Conservation (phyloP, 2,113 vertebrate species). For the Labeo rohita region DNA sequence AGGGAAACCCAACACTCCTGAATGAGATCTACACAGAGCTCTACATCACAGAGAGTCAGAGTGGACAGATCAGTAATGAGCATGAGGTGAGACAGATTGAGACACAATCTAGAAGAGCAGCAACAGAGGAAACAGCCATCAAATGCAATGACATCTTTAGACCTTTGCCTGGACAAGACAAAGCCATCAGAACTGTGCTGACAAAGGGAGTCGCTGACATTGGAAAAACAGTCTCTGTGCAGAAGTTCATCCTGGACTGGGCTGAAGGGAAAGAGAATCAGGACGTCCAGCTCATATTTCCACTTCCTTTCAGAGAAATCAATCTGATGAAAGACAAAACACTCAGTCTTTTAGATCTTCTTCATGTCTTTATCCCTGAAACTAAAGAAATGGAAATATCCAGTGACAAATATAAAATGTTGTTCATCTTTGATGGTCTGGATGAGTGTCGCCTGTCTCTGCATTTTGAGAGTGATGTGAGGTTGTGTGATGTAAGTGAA, state of each 20-base stretch:
- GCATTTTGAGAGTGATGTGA: too few species aligned
- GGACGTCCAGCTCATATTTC: background rate
- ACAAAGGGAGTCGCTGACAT: constrained; percentile 1
- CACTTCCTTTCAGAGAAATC: background rate
- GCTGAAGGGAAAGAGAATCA: constrained; percentile 12
- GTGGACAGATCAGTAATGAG: constrained; percentile 7
- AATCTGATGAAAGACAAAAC: background rate
- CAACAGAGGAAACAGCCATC: background rate
- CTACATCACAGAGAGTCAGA: constrained; percentile 38
- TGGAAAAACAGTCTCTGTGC: constrained; percentile 8
- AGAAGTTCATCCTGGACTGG: constrained; percentile 1
- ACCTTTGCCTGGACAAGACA: constrained; percentile 11
- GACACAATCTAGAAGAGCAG: background rate
- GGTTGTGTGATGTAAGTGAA: too few species aligned
- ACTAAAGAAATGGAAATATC: background rate
- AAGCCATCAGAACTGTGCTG: background rate
- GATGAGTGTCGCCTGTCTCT: too few species aligned
- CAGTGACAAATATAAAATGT: background rate
- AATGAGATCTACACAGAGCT: constrained; percentile 51
- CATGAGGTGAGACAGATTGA: constrained; percentile 36
- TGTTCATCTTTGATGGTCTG: too few species aligned
- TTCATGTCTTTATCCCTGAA: background rate
- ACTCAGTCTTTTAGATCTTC: background rate
- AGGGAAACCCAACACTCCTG: constrained; percentile 17
- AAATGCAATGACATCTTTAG: background rate